Base-by-base conservation (phyloP, 2,888 invertebrate species). In the Clivina fossor region DNA sequence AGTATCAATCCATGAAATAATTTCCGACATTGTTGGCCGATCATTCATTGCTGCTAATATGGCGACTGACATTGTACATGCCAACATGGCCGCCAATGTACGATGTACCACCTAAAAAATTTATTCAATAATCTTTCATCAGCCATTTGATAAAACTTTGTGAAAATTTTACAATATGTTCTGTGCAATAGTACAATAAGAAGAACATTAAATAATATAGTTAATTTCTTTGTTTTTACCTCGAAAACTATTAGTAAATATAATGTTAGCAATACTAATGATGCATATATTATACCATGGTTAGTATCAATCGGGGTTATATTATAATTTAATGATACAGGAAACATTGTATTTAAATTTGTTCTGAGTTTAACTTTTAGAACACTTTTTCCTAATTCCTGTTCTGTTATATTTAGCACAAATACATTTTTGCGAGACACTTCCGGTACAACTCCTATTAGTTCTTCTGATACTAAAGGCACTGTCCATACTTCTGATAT, bases 171-270 rank as follows among this genome's bases (percentile, higher is more conserved):
- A n/a, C n/a, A n/a, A n/a, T n/a, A n/a, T n/a, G n/a, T n/a, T n/a
- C n/a, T n/a, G n/a, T n/a, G n/a, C n/a, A n/a, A n/a, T n/a, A n/a
- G n/a, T n/a, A n/a, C n/a, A n/a, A n/a, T n/a, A n/a, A n/a, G n/a
- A n/a, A n/a, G n/a, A n/a, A n/a, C n/a, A n/a, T n/a, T n/a, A n/a
- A n/a, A n/a, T n/a, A n/a, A n/a, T n/a, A n/a, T n/a, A n/a, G n/a
- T n/a, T n/a, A n/a, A n/a, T n/a, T n/a, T n/a, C n/a, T 35, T 41
- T 33, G 8, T 55, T 28, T 74, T 74, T 67, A 92, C 89, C 78
- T 94, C 93, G 75, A 90, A 92, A 59, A 93, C 86, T 47, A 94
- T 89, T 5, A 93, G 74, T 2, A 86, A 69, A 66, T 94, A 94
- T 32, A 94, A 78, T 0, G 82, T 78, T 1, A 84, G 59, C 1